phyloP scores from a whole-genome alignment of 2,888 invertebrate genomes.

The Polydrusus tereticollis region DNA sequence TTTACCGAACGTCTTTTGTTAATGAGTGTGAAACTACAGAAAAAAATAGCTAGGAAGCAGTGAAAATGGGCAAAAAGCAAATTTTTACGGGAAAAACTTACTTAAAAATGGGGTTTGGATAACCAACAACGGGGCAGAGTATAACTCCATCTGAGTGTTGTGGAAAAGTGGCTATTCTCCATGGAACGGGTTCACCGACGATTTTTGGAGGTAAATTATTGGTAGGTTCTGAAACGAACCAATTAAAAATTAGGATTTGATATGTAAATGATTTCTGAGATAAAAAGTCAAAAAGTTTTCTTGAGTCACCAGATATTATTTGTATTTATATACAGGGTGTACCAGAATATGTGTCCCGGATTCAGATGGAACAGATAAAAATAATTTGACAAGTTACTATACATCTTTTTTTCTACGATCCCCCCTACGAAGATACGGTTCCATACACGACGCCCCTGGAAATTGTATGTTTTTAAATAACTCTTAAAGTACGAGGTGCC shows the following conservation, averaged over 20 bases:
- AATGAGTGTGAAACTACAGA: background rate
- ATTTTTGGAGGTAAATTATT: conserved; percentile 68
- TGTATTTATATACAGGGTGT: too few relatives aligned
- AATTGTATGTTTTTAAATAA: too few relatives aligned
- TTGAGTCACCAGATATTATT: too few relatives aligned
- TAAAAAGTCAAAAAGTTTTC: conserved; percentile 5
- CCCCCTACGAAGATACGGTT: too few relatives aligned
- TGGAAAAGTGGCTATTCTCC: conserved; percentile 74
- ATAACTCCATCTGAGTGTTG: conserved; percentile 72
- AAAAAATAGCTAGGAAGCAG: conserved; percentile 1
- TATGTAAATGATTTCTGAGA: conserved; percentile 56
- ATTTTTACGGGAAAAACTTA: conserved; percentile 67
- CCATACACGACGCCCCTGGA: too few relatives aligned
- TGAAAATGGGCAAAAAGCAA: conserved; percentile 7
- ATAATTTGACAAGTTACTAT: too few relatives aligned
- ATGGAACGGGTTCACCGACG: conserved; percentile 68
- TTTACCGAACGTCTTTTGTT: too few relatives aligned
- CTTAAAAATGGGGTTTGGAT: conserved; percentile 80
- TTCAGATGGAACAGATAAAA: too few relatives aligned
- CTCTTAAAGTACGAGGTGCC: too few relatives aligned
- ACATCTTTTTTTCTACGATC: too few relatives aligned
- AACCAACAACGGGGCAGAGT: conserved; percentile 79
- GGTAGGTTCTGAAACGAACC: conserved; percentile 68
- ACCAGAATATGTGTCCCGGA: too few relatives aligned
- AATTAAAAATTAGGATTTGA: conserved; percentile 37